Evolutionary conservation across 2,888 invertebrate genomes (phyloP).

Genomic region (Amphimallon solstitiale): DNA sequence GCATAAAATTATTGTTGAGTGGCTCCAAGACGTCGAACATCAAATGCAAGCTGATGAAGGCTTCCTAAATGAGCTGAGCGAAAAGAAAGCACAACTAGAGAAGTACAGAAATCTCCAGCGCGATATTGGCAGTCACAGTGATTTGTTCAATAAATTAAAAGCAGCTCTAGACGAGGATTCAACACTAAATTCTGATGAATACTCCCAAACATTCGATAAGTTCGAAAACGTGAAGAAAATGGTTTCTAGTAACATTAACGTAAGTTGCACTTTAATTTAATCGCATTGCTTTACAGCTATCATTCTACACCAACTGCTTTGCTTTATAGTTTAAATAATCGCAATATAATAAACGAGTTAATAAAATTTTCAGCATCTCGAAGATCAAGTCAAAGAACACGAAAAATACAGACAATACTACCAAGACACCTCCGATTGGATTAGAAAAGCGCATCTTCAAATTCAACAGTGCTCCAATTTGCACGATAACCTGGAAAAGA

Average conservation of each 20-base stretch:
- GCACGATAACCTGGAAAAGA: constrained; percentile 85
- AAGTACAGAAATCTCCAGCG: constrained; percentile 85
- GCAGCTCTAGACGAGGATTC: constrained; percentile 77
- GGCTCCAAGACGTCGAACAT: constrained; percentile 89
- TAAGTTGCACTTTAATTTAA: constrained; percentile 20
- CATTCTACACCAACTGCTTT: background rate
- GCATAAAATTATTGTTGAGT: constrained; percentile 82
- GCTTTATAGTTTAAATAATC: background rate
- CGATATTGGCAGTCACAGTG: constrained; percentile 83
- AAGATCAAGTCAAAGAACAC: constrained; percentile 86
- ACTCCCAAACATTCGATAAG: constrained; percentile 75
- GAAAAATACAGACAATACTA: constrained; percentile 86
- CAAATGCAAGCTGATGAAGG: constrained; percentile 81
- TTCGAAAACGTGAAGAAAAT: constrained; percentile 76
- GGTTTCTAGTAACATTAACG: constrained; percentile 71
- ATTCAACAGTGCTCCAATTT: constrained; percentile 87
- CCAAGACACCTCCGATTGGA: constrained; percentile 86
- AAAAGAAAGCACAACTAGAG: constrained; percentile 89
- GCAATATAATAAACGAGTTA: background rate
- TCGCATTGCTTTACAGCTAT: background rate
- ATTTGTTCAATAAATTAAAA: constrained; percentile 81
- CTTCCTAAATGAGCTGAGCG: constrained; percentile 85
- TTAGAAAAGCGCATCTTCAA: constrained; percentile 81
- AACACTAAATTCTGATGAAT: constrained; percentile 69
- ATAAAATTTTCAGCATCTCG: constrained; percentile 69